A percentile compares a stretch with the other conserved stretches of the same genome.
phyloP scores from a whole-genome alignment of 2,797 vertebrate species.

The Salarias fasciatus region DNA sequence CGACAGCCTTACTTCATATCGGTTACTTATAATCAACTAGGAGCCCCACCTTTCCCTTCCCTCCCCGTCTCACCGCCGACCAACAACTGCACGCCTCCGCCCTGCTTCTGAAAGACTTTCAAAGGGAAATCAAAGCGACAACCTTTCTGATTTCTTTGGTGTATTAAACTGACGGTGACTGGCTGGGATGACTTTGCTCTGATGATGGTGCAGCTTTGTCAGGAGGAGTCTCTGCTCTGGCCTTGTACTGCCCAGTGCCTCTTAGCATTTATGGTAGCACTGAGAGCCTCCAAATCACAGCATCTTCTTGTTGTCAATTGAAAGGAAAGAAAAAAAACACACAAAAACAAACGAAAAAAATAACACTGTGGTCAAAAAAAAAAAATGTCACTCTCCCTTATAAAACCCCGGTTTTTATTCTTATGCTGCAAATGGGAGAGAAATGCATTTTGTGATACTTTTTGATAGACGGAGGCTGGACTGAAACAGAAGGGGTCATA shows the following conservation, averaged over 20 bases:
- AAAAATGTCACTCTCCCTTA: conserved; percentile 79
- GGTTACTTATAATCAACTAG: conserved; percentile 60
- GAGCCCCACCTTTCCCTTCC: conserved; percentile 2
- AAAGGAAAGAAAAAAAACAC: conserved; percentile 15
- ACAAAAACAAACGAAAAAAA: conserved; percentile 47
- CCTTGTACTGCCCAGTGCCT: conserved; percentile 69
- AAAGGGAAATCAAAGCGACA: conserved; percentile 23
- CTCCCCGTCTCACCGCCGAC: conserved; percentile 23
- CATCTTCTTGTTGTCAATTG: conserved; percentile 54
- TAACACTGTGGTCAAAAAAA: conserved; percentile 6
- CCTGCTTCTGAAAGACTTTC: conserved; percentile 56
- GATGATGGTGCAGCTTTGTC: conserved; percentile 66
- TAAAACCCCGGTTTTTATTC: conserved; percentile 56
- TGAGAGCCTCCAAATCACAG: conserved; percentile 59
- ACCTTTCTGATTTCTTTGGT: conserved; percentile 51
- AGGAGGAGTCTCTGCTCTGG: conserved; percentile 65
- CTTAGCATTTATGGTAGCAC: conserved; percentile 72
- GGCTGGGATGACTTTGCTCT: conserved; percentile 49
- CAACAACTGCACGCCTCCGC: conserved; percentile 65
- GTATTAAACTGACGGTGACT: conserved; percentile 58
- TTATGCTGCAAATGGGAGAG: conserved; percentile 59
- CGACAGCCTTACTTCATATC: conserved; percentile 67
- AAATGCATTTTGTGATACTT: conserved; percentile 71
- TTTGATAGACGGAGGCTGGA: conserved; percentile 63
- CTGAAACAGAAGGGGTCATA: conserved; percentile 25